A percentile compares a stretch with the other conserved stretches of the same genome.
Conservation (phyloP, 23 tunicate genomes). For the Aplidium turbinatum region DNA sequence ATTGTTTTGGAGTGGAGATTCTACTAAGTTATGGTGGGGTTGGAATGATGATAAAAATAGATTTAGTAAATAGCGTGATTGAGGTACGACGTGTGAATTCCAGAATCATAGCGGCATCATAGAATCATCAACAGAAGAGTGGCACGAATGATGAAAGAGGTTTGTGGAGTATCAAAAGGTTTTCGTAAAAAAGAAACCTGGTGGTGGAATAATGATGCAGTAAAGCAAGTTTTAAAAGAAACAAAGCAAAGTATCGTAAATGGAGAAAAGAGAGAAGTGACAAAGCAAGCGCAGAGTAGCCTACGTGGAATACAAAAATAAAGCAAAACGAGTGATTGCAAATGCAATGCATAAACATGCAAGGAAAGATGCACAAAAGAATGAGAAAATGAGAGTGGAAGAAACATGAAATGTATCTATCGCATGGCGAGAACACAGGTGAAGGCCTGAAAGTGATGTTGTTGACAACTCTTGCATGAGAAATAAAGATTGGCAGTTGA, state of each 20-base stretch:
- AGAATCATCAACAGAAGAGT: background rate
- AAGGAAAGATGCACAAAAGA: background rate
- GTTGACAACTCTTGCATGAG: background rate
- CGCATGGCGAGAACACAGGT: slow-evolving; percentile 1
- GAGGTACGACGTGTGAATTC: too few species aligned
- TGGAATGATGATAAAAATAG: too few species aligned
- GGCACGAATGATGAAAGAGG: slow-evolving; percentile 7
- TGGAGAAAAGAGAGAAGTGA: too few species aligned
- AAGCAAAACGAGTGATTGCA: background rate
- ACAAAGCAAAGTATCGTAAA: background rate
- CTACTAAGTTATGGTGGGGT: too few species aligned
- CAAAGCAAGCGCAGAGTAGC: background rate
- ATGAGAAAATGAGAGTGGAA: background rate
- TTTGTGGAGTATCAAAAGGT: slow-evolving; percentile 16
- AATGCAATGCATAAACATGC: too few species aligned
- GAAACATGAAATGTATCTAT: background rate
- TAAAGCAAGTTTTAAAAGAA: background rate
- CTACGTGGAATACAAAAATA: background rate
- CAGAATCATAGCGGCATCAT: too few species aligned
- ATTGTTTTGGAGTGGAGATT: too few species aligned
- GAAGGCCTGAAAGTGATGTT: background rate
- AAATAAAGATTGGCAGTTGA: too few species aligned
- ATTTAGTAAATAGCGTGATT: too few species aligned
- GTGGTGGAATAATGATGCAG: slow-evolving; percentile 27
- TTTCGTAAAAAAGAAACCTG: slow-evolving; percentile 3